These are phyloP conservation scores for Neosilurus hyrtlii DNA, from an alignment of 2,797 vertebrate genomes.

Conservation along the genomic window DNA sequence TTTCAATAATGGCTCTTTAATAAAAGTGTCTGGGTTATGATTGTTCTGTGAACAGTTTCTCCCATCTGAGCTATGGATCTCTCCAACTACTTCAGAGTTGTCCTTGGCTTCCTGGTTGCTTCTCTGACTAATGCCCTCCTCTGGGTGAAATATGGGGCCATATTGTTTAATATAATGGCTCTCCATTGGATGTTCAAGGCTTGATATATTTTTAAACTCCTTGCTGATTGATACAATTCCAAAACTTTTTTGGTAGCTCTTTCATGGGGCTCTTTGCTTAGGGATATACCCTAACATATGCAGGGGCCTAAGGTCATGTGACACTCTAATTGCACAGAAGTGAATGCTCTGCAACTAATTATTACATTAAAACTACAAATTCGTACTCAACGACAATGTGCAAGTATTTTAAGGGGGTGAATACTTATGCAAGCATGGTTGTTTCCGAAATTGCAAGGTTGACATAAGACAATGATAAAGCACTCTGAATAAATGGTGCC, in stretches of 20 bases:
- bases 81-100: neutral
- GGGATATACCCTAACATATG: neutral
- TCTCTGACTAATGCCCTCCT: slow-evolving; percentile 9
- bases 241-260: neutral
- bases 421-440: neutral
- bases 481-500: neutral
- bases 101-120: neutral
- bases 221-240: neutral
- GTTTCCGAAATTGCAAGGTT: neutral
- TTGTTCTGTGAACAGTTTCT: slow-evolving; percentile 16
- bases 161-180: neutral
- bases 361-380: too few species aligned
- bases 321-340: neutral
- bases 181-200: neutral
- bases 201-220: neutral
- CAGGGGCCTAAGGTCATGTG: neutral
- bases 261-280: neutral
- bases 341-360: neutral
- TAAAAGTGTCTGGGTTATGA: neutral
- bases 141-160: neutral
- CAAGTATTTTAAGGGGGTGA: neutral
- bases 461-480: too few species aligned
- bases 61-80: neutral
- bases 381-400: too few species aligned
- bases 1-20: neutral